These are phyloP conservation scores for Melospiza georgiana DNA, from an alignment of 2,113 vertebrate genomes.

Conservation along the genomic window DNA sequence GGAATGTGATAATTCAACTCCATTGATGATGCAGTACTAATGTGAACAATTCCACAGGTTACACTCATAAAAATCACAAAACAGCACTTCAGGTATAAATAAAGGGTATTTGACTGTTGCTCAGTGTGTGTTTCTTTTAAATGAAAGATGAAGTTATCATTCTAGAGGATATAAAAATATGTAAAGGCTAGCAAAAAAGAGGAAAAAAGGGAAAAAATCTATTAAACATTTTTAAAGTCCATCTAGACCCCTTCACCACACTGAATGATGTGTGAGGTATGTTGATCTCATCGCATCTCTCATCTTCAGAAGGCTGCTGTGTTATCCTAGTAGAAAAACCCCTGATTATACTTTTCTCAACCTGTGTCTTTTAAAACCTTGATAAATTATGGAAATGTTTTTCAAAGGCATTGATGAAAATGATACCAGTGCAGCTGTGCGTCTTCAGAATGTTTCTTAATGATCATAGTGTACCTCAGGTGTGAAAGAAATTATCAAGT, in stretches of 20 bases:
- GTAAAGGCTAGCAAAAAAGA: not conserved
- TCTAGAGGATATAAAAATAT: not conserved
- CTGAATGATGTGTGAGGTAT: not conserved
- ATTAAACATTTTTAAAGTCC: not conserved
- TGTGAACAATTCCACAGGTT: slow-evolving; percentile 4
- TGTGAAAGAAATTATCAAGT: slow-evolving; percentile 31
- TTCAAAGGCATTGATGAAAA: slow-evolving; percentile 12
- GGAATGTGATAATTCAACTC: not conserved
- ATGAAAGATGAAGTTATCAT: not conserved
- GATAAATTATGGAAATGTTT: slow-evolving; percentile 27
- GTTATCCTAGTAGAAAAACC: not conserved
- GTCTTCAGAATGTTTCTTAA: slow-evolving; percentile 47
- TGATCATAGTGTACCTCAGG: slow-evolving; percentile 31
- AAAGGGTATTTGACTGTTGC: not conserved
- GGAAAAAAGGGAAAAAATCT: no score
- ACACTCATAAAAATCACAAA: not conserved
- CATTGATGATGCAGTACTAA: not conserved
- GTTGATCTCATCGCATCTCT: not conserved
- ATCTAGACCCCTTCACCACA: not conserved
- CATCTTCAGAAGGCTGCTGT: slow-evolving; percentile 18
- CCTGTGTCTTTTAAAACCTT: slow-evolving; percentile 25
- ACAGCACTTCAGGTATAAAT: not conserved
- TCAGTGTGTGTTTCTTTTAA: not conserved
- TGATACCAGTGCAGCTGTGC: not conserved
- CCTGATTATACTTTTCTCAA: not conserved